Evolutionary conservation across 2,113 vertebrate genomes (phyloP).

Genomic region (Muntiacus reevesi): DNA sequence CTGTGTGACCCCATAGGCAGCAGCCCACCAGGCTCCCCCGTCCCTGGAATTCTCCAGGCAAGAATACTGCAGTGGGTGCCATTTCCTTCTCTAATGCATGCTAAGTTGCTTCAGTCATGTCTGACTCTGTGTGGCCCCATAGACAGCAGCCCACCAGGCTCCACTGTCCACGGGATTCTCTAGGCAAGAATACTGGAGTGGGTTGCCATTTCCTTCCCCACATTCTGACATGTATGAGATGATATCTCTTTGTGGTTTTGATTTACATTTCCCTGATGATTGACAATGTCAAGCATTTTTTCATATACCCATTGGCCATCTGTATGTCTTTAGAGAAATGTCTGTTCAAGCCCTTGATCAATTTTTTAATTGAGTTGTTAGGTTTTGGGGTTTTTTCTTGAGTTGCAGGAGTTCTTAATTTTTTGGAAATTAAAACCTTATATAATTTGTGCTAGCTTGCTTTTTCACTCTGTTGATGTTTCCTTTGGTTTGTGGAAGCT

Average conservation of each 20-base stretch:
- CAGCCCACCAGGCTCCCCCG: too few species aligned
- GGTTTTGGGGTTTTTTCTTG: neutral
- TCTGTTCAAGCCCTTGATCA: neutral
- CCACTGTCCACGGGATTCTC: neutral
- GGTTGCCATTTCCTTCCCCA: neutral
- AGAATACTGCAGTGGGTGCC: too few species aligned
- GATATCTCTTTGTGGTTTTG: neutral
- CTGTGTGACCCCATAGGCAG: too few species aligned
- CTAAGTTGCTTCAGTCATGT: neutral
- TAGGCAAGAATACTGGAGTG: neutral
- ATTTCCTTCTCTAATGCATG: too few species aligned
- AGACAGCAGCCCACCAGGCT: neutral
- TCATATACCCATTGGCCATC: neutral
- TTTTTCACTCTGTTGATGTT: neutral
- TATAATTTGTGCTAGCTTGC: neutral
- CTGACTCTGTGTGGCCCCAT: fast-evolving
- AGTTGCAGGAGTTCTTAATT: neutral
- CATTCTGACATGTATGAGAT: neutral
- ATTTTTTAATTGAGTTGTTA: neutral
- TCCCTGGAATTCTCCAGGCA: too few species aligned
- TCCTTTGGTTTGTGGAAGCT: neutral
- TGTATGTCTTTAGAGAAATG: neutral
- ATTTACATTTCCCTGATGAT: neutral
- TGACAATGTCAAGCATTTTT: neutral
- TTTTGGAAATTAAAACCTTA: neutral